Evolutionary conservation across 2,888 invertebrate genomes (phyloP).

Genomic region (Latheticus oryzae): DNA sequence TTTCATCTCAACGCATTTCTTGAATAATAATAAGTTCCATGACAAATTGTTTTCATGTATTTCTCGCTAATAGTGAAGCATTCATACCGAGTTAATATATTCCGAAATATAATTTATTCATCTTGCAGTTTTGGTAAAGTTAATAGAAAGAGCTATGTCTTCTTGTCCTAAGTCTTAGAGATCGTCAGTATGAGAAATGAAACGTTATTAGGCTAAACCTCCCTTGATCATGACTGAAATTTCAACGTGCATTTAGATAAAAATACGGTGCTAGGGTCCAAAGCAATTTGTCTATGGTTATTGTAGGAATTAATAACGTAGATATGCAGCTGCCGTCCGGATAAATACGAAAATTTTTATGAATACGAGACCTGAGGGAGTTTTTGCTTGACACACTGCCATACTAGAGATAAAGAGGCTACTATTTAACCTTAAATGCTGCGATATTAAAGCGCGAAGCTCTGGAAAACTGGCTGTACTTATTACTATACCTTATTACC

Average conservation of each 20-base stretch:
- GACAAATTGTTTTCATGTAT: too few species aligned
- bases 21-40: too few species aligned
- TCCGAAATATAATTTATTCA: too few species aligned
- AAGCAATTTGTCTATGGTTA: conserved; percentile 49
- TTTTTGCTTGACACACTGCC: conserved; percentile 42
- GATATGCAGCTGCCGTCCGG: conserved; percentile 47
- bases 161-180: conserved; percentile 6
- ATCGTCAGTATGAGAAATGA: conserved; percentile 32
- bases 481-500: conserved; percentile 41
- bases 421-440: conserved; percentile 44
- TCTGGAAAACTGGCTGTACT: conserved; percentile 30
- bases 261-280: conserved; percentile 36
- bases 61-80: too few species aligned
- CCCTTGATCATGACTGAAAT: conserved; percentile 40
- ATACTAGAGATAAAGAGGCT: conserved; percentile 45
- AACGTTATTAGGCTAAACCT: conserved; percentile 26
- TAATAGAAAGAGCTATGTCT: conserved; percentile 7
- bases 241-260: conserved; percentile 37
- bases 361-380: conserved; percentile 45
- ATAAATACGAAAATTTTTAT: conserved; percentile 50
- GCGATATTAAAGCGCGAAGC: conserved; percentile 38
- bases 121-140: conserved; percentile 1
- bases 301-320: conserved; percentile 49
- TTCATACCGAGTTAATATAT: too few species aligned
- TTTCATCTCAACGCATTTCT: too few species aligned